phyloP scores from a whole-genome alignment of 2,113 vertebrate species.

The Atrichornis clamosus region DNA sequence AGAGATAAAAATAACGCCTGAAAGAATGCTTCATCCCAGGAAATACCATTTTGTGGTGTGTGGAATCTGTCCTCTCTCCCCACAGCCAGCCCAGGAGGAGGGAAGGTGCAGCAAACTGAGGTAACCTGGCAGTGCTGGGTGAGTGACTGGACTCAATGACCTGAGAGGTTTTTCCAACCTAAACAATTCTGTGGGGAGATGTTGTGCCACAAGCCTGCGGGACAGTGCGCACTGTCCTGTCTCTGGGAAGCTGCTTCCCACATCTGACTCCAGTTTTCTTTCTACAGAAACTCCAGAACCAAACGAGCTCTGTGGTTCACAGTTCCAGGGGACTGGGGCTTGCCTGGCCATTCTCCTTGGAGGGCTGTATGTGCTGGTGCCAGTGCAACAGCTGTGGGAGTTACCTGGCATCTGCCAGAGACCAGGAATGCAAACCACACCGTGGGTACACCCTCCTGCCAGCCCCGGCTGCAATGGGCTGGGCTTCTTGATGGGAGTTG shows the following conservation, averaged over 20 bases:
- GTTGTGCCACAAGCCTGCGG: neutral
- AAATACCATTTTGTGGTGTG: neutral
- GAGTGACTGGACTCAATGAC: neutral
- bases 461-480: neutral
- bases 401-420: neutral
- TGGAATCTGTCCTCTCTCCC: neutral
- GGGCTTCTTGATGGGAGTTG: neutral
- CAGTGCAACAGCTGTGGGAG: neutral
- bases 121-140: neutral
- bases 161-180: neutral
- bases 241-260: neutral
- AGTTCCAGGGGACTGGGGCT: neutral
- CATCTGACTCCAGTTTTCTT: neutral
- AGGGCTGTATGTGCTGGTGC: neutral
- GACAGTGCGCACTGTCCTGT: neutral
- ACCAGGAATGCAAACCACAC: neutral
- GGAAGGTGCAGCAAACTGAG: neutral
- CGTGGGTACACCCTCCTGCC: rapidly evolving
- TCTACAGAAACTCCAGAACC: neutral
- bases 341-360: neutral
- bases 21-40: neutral
- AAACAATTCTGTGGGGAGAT: neutral
- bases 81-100: neutral
- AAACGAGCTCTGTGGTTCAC: rapidly evolving
- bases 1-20: neutral